Evolutionary conservation across 2,113 vertebrate genomes (phyloP), one percentile per base, ranked within the genome.

Genomic region (Neofelis nebulosa): DNA sequence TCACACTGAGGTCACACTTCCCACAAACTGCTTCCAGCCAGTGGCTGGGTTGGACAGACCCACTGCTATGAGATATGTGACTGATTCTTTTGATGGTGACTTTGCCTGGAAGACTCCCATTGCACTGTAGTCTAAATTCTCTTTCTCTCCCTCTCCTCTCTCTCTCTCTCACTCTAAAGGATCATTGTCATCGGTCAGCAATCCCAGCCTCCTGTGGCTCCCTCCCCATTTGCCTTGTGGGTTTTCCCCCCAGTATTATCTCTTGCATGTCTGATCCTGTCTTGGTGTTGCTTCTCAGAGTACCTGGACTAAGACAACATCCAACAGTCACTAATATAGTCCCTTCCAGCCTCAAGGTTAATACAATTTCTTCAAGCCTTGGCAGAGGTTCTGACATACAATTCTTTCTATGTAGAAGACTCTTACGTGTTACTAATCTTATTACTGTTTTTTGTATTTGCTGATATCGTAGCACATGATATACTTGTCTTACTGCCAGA

Each of bases 401-500:
- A 90, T 36, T 92, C 33, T 84, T 92, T 79, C 85, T 78, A 18
- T 38, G 50, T 93, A 57, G 87, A 96, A 83, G 50, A 81, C 23
- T 95, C 45, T 69, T 63, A 85, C 79, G 50, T 95, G 41, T 94
- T 85, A 74, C 29, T 84, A 82, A 76, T 89, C 31, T 82, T 76
- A n/a, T 45, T 79, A 38, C 14, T 36, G 1, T 61, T 74, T 89
- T 95, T 94, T 91, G 3, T 69, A n/a, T 92, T 97, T 97, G 92
- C 90, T 94, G 94, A 65, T 95, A 95, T 19, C 33, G 38, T 82
- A 89, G 48, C 41, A 92, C 31, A 65, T 89, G 88, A 92, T 95
- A 95, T 74, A 88, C 68, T 97, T 90, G 48, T 95, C 50, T 92
- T 80, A 76, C 45, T 95, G 74, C 79, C 88, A 95, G 81, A 87